Conservation (phyloP, 2,888 invertebrate species). For the Cephalotes varians region DNA sequence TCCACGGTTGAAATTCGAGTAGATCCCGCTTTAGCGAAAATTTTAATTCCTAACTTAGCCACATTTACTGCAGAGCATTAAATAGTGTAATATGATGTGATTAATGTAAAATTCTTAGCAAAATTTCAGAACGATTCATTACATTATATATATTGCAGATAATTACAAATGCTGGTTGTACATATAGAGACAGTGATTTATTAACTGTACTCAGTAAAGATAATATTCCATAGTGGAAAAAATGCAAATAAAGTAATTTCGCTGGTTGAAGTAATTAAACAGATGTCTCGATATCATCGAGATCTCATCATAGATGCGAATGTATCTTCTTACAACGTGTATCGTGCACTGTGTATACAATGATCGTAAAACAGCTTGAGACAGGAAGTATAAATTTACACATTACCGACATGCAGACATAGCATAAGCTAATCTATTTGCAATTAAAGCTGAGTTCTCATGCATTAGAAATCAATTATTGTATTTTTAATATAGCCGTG, state of each 20-base stretch:
- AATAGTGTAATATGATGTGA: background rate
- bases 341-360: constrained; percentile 43
- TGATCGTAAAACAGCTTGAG: constrained; percentile 35
- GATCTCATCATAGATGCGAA: background rate
- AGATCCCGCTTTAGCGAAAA: background rate
- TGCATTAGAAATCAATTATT: constrained; percentile 16
- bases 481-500: background rate
- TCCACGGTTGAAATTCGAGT: background rate
- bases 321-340: constrained; percentile 21
- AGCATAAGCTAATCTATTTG: constrained; percentile 48
- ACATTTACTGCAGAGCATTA: background rate
- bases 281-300: background rate
- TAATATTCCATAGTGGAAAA: background rate
- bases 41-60: background rate
- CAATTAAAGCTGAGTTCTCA: constrained; percentile 48
- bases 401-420: constrained; percentile 47
- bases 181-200: background rate
- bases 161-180: background rate
- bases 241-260: background rate
- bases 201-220: background rate
- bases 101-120: background rate
- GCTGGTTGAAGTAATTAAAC: background rate
- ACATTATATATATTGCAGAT: background rate
- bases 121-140: background rate
- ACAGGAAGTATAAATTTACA: constrained; percentile 37